phyloP scores from a whole-genome alignment of 2,797 vertebrate genomes.

The Morelia viridis region DNA sequence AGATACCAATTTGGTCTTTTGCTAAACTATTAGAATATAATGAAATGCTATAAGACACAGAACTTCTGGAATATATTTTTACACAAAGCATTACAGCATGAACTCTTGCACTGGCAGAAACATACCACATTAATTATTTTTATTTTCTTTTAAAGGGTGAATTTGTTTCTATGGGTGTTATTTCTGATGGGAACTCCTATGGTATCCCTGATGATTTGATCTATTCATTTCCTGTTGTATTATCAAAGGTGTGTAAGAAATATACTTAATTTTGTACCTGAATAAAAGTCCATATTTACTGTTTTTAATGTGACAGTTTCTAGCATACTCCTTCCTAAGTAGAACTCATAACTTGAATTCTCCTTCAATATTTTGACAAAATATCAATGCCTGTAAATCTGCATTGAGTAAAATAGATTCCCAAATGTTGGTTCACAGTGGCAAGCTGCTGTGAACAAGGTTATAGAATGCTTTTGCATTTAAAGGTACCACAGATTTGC shows the following conservation, averaged over 20 bases:
- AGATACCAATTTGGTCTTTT: not conserved
- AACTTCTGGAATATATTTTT: not conserved
- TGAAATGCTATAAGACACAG: not conserved
- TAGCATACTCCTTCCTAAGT: not conserved
- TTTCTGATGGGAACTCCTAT: conserved; percentile 89
- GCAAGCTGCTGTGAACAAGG: not conserved
- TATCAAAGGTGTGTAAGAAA: conserved; percentile 79
- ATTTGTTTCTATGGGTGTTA: conserved; percentile 93
- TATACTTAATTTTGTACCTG: not conserved
- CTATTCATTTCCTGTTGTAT: conserved; percentile 93
- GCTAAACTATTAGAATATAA: not conserved
- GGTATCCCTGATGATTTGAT: conserved; percentile 87
- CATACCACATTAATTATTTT: not conserved
- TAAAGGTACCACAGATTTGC: not conserved
- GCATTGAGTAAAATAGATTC: not conserved
- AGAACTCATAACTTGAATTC: not conserved
- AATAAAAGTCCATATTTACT: not conserved
- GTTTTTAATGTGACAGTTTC: not conserved
- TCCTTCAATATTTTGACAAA: not conserved
- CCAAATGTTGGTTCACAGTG: no score
- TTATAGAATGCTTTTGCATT: not conserved
- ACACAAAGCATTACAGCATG: not conserved
- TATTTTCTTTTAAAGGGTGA: conserved; percentile 79
- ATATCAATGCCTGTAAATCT: not conserved
- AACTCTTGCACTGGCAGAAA: not conserved